Percentiles rank a stretch among this genome's conserved stretches.
These are phyloP conservation scores for Battus philenor DNA, from an alignment of 1,140 invertebrate species.

Conservation along the genomic window DNA sequence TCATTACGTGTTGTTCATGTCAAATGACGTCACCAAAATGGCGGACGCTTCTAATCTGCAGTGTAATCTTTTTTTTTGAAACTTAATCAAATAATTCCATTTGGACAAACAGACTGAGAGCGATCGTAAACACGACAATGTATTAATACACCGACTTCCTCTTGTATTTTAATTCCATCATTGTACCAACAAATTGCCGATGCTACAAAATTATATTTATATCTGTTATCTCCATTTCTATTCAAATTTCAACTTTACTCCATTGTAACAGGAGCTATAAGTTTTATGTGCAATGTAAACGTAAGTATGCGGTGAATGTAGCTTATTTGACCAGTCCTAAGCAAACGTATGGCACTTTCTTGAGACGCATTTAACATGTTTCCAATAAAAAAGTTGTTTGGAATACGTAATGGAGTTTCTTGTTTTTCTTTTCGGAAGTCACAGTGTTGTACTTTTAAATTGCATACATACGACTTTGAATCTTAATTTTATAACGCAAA, in stretches of 20 bases:
- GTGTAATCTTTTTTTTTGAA: too few species aligned
- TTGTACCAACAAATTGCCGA: constrained; percentile 18
- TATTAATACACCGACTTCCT: constrained; percentile 11
- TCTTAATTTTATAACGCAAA: too few species aligned
- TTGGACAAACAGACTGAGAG: constrained; percentile 4
- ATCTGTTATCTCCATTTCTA: too few species aligned
- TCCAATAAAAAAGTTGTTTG: constrained; percentile 26
- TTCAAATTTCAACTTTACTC: too few species aligned
- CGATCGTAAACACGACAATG: not conserved
- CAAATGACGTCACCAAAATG: too few species aligned
- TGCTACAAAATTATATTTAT: too few species aligned
- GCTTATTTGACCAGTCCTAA: constrained; percentile 26
- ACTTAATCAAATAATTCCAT: not conserved
- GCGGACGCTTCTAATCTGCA: too few species aligned
- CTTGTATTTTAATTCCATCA: constrained; percentile 27
- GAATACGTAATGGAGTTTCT: constrained; percentile 20
- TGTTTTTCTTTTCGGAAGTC: constrained; percentile 4
- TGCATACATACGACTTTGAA: too few species aligned
- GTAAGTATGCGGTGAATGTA: constrained; percentile 1
- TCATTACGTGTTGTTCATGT: too few species aligned
- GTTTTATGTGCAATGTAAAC: too few species aligned
- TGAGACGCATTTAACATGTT: constrained; percentile 21
- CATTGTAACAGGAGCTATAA: too few species aligned
- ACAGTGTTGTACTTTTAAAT: too few species aligned
- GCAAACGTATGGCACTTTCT: constrained; percentile 20